Evolutionary conservation across 1,140 invertebrate genomes (phyloP).

Genomic region (Philaenus spumarius): DNA sequence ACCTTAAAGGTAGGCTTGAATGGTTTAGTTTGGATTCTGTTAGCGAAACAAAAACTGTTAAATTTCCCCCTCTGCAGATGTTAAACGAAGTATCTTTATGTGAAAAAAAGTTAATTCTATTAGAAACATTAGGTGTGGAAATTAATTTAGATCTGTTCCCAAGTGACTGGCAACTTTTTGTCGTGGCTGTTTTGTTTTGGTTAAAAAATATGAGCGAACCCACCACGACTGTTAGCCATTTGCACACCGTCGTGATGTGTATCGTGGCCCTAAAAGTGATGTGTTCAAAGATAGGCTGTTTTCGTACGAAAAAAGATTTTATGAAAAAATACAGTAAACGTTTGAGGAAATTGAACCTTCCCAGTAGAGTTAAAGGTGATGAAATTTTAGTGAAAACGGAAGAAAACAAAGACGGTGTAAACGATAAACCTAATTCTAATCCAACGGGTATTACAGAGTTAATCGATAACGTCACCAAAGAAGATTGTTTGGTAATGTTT

Average conservation of each 20-base stretch:
- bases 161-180: slow-evolving; percentile 51
- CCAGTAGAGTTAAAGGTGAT: not conserved
- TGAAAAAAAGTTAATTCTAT: not conserved
- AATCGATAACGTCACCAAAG: slow-evolving; percentile 38
- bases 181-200: slow-evolving; percentile 61
- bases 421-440: not conserved
- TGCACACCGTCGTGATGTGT: slow-evolving; percentile 53
- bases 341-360: not conserved
- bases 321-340: slow-evolving; percentile 14
- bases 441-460: not conserved
- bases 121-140: slow-evolving; percentile 17
- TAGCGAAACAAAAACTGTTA: not conserved
- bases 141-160: slow-evolving; percentile 43
- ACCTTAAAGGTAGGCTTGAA: not conserved
- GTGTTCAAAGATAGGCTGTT: slow-evolving; percentile 43
- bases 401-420: not conserved
- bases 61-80: not conserved
- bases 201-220: slow-evolving; percentile 42
- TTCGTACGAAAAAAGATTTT: slow-evolving; percentile 20
- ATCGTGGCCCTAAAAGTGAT: slow-evolving; percentile 53
- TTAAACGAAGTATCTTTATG: not conserved
- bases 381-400: not conserved
- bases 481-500: slow-evolving; percentile 53
- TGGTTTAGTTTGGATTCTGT: slow-evolving; percentile 3
- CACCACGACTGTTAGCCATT: slow-evolving; percentile 41